These are phyloP conservation scores for Todiramphus chloris DNA, from an alignment of 2,113 vertebrate species.

Conservation along the genomic window DNA sequence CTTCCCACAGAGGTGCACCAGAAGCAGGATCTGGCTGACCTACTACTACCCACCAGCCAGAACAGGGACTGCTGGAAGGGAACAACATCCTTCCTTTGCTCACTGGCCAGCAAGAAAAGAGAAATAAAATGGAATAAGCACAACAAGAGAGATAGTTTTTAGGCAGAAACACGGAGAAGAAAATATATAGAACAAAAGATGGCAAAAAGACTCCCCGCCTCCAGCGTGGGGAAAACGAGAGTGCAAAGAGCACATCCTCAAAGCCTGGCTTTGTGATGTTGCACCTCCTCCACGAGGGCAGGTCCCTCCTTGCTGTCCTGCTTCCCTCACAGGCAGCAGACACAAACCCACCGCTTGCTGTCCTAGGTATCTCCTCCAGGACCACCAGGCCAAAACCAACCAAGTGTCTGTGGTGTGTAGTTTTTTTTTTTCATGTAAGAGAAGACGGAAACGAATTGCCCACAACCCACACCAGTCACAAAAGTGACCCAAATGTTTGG, in stretches of 20 bases:
- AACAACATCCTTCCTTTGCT: neutral
- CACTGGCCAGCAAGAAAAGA: neutral
- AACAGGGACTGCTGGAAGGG: neutral
- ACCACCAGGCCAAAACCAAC: neutral
- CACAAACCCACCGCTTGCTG: neutral
- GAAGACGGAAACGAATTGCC: rapidly evolving
- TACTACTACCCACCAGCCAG: neutral
- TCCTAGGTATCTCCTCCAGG: neutral
- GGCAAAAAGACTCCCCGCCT: neutral
- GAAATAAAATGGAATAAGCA: neutral
- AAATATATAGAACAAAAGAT: neutral
- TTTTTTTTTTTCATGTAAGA: rapidly evolving
- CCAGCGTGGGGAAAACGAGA: neutral
- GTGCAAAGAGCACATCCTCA: rapidly evolving
- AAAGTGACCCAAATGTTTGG: rapidly evolving
- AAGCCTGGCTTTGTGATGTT: neutral
- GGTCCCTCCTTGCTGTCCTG: neutral
- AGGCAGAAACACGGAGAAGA: neutral
- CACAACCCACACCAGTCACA: rapidly evolving
- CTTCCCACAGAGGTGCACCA: neutral
- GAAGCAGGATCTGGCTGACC: neutral
- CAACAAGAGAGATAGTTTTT: rapidly evolving
- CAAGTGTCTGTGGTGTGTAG: rapidly evolving
- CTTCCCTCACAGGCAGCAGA: neutral
- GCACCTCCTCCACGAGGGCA: neutral